Evolutionary conservation across 1,140 invertebrate genomes (phyloP), one percentile per base, ranked within the genome.

Genomic region (Drosophila aff.): DNA sequence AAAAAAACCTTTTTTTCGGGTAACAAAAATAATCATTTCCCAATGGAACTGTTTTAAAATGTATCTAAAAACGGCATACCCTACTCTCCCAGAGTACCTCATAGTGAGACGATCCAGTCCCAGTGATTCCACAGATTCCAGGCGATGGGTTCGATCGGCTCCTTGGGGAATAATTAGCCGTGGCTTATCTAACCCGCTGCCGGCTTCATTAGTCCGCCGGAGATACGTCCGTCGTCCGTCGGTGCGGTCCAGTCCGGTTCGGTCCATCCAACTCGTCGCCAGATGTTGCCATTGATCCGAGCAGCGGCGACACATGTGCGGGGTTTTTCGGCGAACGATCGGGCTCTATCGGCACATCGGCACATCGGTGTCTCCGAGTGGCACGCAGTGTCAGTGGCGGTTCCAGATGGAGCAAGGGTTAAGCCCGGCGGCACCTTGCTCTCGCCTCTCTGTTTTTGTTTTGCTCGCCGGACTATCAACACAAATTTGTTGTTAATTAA

Each of bases 81-180:
- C 53, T 4, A 8, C 3, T 0, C 16, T 23, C 10, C 10, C n/a
- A 43, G 16, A 40, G 28, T 11, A 43, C 7, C 33, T 33, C 23
- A 6, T 9, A 3, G 15, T 43, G 52, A 18, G 36, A 33, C 26
- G 46, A n/a, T 49, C 23, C 46, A 18, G 2, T 9, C 21, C 23
- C 9, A 38, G 33, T 28, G 64, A 60, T 66, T 50, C 65, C 65
- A 66, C 16, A 31, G 69, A 61, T 72, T 38, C 38, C 16, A 21
- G 26, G 18, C 44, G 40, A 65, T 38, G 36, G 36, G 31, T 21
- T 69, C 62, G 18, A 16, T 31, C 44, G 10, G 4, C 4, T 66
- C 84, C 84, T 55, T 73, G 62, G 84, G 84, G 84, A 89, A 90
- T 89, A 89, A 89, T 89, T 90, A 90, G 85, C 28, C 66, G 46